Evolutionary conservation across 2,113 vertebrate species (phyloP), one percentile per base, ranked within the genome.

Genomic region (Rhinogobius similis): DNA sequence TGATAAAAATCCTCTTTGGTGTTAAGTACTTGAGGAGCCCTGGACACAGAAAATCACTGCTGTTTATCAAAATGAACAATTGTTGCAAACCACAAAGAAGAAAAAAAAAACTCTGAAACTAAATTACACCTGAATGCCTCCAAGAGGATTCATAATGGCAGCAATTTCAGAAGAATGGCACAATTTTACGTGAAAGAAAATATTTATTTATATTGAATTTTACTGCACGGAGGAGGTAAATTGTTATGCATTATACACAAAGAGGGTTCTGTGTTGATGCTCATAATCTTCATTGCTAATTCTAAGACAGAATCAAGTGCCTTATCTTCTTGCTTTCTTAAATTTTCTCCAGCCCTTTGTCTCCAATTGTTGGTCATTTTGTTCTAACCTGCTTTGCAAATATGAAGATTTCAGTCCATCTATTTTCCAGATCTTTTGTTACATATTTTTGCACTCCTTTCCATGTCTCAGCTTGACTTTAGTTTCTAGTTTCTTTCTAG

Each of bases 231-330:
- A 61, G 58, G 58, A 38, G 58, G 58, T 9, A 20, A 32, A 61
- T 61, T 32, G 29, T 61, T 36, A 20, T 18, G 16, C 27, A 2
- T 55, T 55, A 12, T 24, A 23, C 3, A n/a, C 5, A 53, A 26
- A 7, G 5, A 6, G 14, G 14, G 16, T 29, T 61, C 56, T 55
- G 67, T 68, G 26, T 0, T 53, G 65, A 38, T 18, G 12, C 12
- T 26, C 21, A 23, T 21, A 3, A 36, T 41, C 52, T 79, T 78
- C 58, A 78, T 66, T 41, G 38, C 64, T 16, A 4, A 36, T 38
- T 38, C 27, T n/a, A 11, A 27, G 10, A 61, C 6, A 20, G 24
- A 16, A 58, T 53, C 10, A 1, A 27, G 23, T 36, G 32, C n/a
- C n/a, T n/a, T n/a, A n/a, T n/a, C n/a, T n/a, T n/a, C n/a, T n/a